These are phyloP conservation scores for Melipona quadrifasciata DNA, from an alignment of 1,140 invertebrate genomes.

Conservation along the genomic window DNA sequence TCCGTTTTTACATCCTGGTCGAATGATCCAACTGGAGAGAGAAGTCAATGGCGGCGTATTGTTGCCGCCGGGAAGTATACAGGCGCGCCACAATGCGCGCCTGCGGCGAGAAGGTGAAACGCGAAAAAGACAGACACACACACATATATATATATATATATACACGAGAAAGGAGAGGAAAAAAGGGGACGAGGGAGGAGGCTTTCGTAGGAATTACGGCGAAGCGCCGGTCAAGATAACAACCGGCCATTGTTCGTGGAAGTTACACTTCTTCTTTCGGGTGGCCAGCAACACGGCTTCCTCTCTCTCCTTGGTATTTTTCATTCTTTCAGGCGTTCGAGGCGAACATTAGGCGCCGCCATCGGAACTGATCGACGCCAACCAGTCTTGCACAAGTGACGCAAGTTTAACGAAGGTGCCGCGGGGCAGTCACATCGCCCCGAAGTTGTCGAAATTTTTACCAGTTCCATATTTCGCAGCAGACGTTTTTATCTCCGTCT, in stretches of 20 bases:
- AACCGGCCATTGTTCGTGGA: constrained; percentile 46
- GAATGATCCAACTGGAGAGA: not conserved
- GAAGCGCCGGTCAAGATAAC: constrained; percentile 51
- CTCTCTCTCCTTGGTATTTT: too few species aligned
- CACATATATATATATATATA: too few species aligned
- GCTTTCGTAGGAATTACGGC: constrained; percentile 50
- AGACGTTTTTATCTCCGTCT: too few species aligned
- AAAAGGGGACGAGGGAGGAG: not conserved
- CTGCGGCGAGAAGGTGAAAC: constrained; percentile 18
- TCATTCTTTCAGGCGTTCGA: constrained; percentile 2
- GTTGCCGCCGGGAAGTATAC: not conserved
- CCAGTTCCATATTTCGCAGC: not conserved
- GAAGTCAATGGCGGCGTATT: constrained; percentile 26
- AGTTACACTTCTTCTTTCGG: constrained; percentile 25
- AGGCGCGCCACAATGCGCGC: constrained; percentile 29
- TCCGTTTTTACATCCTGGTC: not conserved
- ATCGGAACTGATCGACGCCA: not conserved
- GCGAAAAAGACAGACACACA: not conserved
- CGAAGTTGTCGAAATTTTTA: not conserved
- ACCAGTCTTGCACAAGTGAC: not conserved
- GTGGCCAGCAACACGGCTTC: not conserved
- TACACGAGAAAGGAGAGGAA: not conserved
- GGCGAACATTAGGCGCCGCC: not conserved
- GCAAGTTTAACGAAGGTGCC: not conserved
- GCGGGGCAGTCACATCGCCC: not conserved